These are phyloP conservation scores for Papilio machaon DNA, from an alignment of 1,140 invertebrate genomes.

Conservation along the genomic window DNA sequence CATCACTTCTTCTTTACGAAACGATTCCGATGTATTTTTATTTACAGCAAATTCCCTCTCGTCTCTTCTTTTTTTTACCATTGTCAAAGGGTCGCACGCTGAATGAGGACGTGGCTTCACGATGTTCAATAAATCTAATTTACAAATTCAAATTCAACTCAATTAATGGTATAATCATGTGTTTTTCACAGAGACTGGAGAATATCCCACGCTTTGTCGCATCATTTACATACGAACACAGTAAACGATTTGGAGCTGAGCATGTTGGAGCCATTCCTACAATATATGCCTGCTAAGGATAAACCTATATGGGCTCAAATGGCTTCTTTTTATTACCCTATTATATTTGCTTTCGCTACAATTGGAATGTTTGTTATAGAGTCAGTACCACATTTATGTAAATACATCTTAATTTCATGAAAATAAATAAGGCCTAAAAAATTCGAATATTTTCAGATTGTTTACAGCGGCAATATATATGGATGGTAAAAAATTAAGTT, in stretches of 20 bases:
- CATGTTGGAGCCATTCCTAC: constrained; percentile 85
- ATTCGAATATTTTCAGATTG: constrained; percentile 50
- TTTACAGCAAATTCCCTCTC: too few species aligned
- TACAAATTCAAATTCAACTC: too few species aligned
- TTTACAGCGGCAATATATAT: constrained; percentile 41
- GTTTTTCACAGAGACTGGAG: constrained; percentile 87
- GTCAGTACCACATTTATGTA: constrained; percentile 53
- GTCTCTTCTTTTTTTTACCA: too few species aligned
- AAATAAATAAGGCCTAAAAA: neutral
- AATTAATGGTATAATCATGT: constrained; percentile 25
- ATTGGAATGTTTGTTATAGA: constrained; percentile 54
- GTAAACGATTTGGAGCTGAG: constrained; percentile 89
- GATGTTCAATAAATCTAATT: too few species aligned
- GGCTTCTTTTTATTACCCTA: constrained; percentile 67
- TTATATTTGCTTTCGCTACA: constrained; percentile 54
- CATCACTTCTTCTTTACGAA: neutral
- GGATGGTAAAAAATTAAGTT: constrained; percentile 54
- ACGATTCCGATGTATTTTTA: too few species aligned
- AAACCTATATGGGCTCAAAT: constrained; percentile 70
- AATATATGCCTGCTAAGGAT: constrained; percentile 59
- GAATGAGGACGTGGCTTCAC: too few species aligned
- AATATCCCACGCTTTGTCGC: constrained; percentile 89
- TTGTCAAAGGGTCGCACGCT: too few species aligned
- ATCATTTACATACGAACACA: constrained; percentile 92
- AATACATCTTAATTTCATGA: neutral